Base-by-base conservation (phyloP, 2,888 invertebrate genomes). In the Noctuana brunneofusca region DNA sequence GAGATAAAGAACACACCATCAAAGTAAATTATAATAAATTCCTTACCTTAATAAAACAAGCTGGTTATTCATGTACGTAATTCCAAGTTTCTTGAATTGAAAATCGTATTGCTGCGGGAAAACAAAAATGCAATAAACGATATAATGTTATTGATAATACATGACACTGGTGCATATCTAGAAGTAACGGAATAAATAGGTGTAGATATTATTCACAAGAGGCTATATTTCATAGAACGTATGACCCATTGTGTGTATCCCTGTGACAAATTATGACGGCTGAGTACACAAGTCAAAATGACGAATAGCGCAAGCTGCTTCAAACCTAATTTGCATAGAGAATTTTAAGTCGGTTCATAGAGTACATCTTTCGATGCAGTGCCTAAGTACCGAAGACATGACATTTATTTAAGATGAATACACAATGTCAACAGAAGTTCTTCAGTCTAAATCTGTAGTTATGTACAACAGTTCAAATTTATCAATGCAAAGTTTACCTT, bases 221-320 rank as follows among this genome's bases (percentile, higher is more conserved):
- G 71, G 69, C 72, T 70, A 80, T 84, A 86, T 81, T 79, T 83
- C 78, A 81, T 73, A 68, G 69, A 77, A 73, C 70, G 68, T 80
- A 86, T 80, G 71, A 71, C 75, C 81, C 70, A 87, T 88, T 87
- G 87, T 87, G 75, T 73, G 72, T 69, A 72, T 66, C 71, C 70
- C 73, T 75, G 68, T 84, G 82, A 83, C 83, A 83, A 84, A 86
- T 82, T 80, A 74, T 72, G 63, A 71, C 70, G 65, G 69, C 73
- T 73, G 72, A 66, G 68, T 70, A 68, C 68, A 73, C 69, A 71
- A 68, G 70, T 69, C 69, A 71, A 68, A 67, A 72, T 74, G 72
- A 76, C 72, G 78, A 76, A 65, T 75, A 75, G 71, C 69, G 65
- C 64, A 69, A 64, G 65, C 68, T 64, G 71, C 64, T 69, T 76